Conservation (phyloP, 2,113 vertebrate genomes). For the Thamnophis sirtalis region DNA sequence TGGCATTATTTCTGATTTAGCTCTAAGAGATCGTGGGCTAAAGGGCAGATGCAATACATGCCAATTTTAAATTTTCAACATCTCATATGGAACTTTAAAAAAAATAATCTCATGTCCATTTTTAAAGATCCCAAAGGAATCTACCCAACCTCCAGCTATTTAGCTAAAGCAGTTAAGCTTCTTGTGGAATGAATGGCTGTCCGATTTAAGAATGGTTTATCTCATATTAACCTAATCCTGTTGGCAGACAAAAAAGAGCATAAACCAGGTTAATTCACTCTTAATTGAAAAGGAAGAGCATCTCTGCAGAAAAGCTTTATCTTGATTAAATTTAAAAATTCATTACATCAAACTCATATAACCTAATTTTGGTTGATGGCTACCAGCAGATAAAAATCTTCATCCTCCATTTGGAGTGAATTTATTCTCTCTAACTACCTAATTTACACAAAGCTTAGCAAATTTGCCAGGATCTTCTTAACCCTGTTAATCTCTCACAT, state of each 20-base stretch:
- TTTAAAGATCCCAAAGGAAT: not conserved
- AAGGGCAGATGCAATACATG: not conserved
- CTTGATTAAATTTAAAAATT: not conserved
- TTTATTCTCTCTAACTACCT: not conserved
- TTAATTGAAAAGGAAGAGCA: conserved; percentile 29
- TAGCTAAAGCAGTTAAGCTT: conserved; percentile 15
- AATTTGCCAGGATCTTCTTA: conserved; percentile 13
- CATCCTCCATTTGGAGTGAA: not conserved
- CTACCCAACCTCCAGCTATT: conserved; percentile 5
- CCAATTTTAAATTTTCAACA: not conserved
- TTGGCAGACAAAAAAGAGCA: conserved; percentile 1
- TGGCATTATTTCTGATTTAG: not conserved
- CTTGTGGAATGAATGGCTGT: conserved; percentile 7
- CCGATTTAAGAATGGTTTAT: conserved; percentile 23
- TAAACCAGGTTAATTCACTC: conserved; percentile 19
- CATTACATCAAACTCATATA: not conserved
- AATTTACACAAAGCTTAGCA: conserved; percentile 29
- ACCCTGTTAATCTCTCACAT: conserved; percentile 22
- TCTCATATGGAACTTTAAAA: not conserved
- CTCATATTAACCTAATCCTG: conserved; percentile 23
- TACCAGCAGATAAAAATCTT: not conserved
- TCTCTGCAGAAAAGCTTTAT: not conserved
- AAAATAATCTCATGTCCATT: not conserved
- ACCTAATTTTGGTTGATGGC: not conserved
- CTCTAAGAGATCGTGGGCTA: not conserved